phyloP scores from a whole-genome alignment of 2,888 invertebrate species.

The Therioaphis trifolii region DNA sequence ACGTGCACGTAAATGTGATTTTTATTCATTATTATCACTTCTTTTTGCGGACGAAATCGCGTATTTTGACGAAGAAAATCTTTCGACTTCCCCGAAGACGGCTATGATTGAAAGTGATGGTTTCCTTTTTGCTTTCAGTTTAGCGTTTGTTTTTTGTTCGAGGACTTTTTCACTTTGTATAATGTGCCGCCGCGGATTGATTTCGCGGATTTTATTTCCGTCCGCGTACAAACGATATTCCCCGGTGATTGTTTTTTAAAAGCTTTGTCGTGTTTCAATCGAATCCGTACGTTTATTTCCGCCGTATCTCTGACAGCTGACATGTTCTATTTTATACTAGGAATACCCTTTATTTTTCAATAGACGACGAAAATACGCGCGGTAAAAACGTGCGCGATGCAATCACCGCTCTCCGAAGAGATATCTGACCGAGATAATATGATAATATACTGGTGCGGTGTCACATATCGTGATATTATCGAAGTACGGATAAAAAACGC shows the following conservation, averaged over 20 bases:
- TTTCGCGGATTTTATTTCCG: conserved; percentile 11
- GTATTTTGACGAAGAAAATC: no score
- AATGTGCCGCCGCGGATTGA: background rate
- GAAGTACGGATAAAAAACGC: no score
- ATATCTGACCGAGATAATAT: no score
- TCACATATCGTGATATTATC: no score
- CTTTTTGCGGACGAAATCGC: no score
- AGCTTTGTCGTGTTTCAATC: conserved; percentile 30
- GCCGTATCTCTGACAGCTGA: background rate
- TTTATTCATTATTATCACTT: no score
- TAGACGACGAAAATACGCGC: no score
- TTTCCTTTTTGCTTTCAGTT: background rate
- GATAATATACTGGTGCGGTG: no score
- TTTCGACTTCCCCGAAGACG: background rate
- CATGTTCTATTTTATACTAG: background rate
- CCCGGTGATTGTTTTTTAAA: conserved; percentile 11
- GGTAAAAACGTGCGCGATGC: no score
- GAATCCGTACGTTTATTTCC: background rate
- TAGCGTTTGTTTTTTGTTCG: background rate
- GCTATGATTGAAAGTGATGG: conserved; percentile 2
- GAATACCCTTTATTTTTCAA: no score
- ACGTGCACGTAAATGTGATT: background rate
- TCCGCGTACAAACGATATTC: background rate
- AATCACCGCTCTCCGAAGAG: no score
- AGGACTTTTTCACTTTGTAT: background rate